Conservation (phyloP, 2,113 vertebrate genomes). For the Trachemys scripta region DNA sequence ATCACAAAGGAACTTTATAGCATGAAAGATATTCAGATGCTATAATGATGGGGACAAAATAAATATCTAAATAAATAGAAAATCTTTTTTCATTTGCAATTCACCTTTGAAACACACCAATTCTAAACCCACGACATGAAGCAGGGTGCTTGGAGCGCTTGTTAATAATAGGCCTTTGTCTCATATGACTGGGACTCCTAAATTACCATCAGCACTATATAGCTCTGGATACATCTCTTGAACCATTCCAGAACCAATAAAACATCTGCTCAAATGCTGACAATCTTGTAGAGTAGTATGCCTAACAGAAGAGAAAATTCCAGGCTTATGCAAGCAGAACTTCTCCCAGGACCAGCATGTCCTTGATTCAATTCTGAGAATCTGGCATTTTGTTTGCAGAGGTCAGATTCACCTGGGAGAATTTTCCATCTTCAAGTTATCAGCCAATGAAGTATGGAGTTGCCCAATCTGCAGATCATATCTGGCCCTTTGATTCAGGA, state of each 20-base stretch:
- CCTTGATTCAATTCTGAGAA: slow-evolving; percentile 9
- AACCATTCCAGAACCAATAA: not conserved
- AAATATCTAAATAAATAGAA: not conserved
- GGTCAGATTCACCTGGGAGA: slow-evolving; percentile 14
- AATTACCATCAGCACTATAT: not conserved
- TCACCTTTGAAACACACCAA: not conserved
- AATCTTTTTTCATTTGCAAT: not conserved
- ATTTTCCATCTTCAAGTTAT: not conserved
- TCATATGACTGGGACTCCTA: not conserved
- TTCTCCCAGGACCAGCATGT: not conserved
- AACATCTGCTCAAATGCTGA: not conserved
- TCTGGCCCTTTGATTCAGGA: not conserved
- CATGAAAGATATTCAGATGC: not conserved
- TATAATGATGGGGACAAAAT: not conserved
- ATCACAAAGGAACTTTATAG: not conserved
- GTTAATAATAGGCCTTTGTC: not conserved
- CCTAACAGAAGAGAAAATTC: not conserved
- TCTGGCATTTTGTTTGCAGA: not conserved
- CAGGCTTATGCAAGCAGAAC: not conserved
- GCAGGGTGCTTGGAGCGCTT: not conserved
- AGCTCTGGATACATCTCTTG: not conserved
- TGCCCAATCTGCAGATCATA: not conserved
- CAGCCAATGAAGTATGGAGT: not conserved
- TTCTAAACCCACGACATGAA: not conserved
- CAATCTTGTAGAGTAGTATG: not conserved